Evolutionary conservation across 2,888 invertebrate genomes (phyloP).

Genomic region (Nasonovia ribisnigri): DNA sequence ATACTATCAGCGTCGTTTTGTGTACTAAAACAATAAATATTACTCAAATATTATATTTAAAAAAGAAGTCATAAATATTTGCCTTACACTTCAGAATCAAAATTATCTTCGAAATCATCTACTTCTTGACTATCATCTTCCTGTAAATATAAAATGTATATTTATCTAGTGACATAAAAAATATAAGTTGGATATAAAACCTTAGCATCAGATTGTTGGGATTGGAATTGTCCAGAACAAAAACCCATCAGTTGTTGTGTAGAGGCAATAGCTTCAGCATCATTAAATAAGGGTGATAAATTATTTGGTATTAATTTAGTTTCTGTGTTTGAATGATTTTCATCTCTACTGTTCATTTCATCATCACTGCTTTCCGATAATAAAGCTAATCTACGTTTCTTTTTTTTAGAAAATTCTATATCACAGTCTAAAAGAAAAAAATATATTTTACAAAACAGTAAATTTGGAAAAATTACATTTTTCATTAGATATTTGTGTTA

Average conservation of each 20-base stretch:
- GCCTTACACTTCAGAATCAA: slow-evolving; percentile 28
- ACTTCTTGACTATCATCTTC: background rate
- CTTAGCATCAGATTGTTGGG: slow-evolving; percentile 6
- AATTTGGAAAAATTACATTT: background rate
- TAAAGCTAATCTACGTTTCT: slow-evolving; percentile 4
- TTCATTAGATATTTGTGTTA: background rate
- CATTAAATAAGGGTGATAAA: background rate
- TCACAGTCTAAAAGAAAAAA: background rate
- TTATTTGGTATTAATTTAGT: background rate
- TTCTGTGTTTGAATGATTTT: slow-evolving; percentile 22
- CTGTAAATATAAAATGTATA: slow-evolving; percentile 16
- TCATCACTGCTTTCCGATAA: slow-evolving; percentile 45
- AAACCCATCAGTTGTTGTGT: slow-evolving; percentile 50
- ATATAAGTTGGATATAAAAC: background rate
- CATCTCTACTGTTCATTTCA: background rate
- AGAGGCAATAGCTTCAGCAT: background rate
- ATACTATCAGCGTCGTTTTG: too few species aligned
- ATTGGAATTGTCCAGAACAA: slow-evolving; percentile 56
- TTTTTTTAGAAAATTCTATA: slow-evolving; percentile 26
- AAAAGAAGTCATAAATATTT: too few species aligned
- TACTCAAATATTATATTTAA: background rate
- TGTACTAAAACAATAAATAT: background rate
- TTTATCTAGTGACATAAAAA: background rate
- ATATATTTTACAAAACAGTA: background rate
- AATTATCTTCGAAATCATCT: slow-evolving; percentile 32